Evolutionary conservation across 2,797 vertebrate genomes (phyloP).

Genomic region (Cyclura pinguis): DNA sequence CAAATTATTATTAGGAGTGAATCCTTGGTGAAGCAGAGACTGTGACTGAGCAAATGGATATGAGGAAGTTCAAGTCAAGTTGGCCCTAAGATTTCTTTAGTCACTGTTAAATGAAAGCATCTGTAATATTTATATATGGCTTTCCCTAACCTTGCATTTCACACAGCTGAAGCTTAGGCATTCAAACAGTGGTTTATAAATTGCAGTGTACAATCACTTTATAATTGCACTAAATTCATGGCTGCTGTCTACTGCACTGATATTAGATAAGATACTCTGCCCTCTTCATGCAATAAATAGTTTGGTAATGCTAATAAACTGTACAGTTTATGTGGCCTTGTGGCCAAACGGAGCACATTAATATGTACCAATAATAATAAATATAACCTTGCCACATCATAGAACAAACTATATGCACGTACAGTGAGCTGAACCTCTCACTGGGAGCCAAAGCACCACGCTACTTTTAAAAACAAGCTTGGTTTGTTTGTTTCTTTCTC

Average conservation of each 20-base stretch:
- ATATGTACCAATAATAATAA: constrained; percentile 7
- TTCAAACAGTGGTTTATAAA: constrained; percentile 55
- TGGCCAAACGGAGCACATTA: constrained; percentile 26
- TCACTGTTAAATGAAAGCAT: not conserved
- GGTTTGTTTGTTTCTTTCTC: no score
- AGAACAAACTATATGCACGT: constrained; percentile 35
- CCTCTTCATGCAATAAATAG: constrained; percentile 69
- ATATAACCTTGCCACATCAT: constrained; percentile 30
- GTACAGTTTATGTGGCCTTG: not conserved
- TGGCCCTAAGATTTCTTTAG: no score
- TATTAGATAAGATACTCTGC: constrained; percentile 61
- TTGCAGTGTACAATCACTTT: constrained; percentile 61
- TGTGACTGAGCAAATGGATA: not conserved
- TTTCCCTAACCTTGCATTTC: not conserved
- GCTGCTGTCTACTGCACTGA: constrained; percentile 53
- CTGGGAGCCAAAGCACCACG: not conserved
- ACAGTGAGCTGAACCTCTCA: not conserved
- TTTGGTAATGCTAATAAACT: constrained; percentile 67
- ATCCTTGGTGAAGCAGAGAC: not conserved
- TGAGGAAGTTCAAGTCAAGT: not conserved
- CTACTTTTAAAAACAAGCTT: constrained; percentile 29
- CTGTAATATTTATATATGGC: no score
- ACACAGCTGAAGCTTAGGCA: constrained; percentile 19
- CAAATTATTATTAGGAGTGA: not conserved
- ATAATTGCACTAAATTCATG: constrained; percentile 64